Conservation (phyloP, 23 tunicate genomes). For the Botrylloides violaceus region DNA sequence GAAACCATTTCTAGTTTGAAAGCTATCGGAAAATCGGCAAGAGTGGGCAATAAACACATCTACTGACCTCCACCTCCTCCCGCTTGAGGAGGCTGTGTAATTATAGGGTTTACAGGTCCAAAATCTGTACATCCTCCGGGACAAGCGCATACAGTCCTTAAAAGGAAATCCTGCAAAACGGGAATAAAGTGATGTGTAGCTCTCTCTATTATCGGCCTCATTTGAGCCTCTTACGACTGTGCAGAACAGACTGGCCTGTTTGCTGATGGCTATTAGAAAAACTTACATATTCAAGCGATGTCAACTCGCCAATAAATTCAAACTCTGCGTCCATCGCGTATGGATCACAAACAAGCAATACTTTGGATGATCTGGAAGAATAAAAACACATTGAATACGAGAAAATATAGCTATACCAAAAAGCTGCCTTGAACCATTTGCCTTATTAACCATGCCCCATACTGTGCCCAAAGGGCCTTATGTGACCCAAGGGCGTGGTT, state of each 20-base stretch:
- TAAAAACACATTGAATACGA: neutral
- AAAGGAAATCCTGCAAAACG: constrained; percentile 23
- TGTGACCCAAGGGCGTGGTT: neutral
- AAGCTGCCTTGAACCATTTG: too few relatives aligned
- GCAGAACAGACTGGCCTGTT: too few relatives aligned
- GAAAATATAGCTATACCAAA: neutral
- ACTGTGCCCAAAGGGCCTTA: neutral
- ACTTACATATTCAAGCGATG: constrained; percentile 68
- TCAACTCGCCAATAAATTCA: constrained; percentile 66
- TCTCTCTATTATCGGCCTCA: too few relatives aligned
- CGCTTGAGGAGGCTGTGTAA: neutral
- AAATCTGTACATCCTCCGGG: constrained; percentile 29
- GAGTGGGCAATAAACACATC: too few relatives aligned
- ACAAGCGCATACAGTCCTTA: constrained; percentile 26
- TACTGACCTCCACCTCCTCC: constrained; percentile 5
- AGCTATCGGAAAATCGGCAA: too few relatives aligned
- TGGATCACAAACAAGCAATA: constrained; percentile 32
- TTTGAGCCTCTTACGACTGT: too few relatives aligned
- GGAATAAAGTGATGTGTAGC: neutral
- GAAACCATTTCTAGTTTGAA: neutral
- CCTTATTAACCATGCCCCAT: too few relatives aligned
- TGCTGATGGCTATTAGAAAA: neutral
- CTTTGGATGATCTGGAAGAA: constrained; percentile 27
- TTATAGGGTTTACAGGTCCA: constrained; percentile 8
- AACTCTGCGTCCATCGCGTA: constrained; percentile 17